Percentiles rank a stretch among this genome's conserved stretches.
Conservation (phyloP, 2,888 invertebrate species). For the Molorchus minor region DNA sequence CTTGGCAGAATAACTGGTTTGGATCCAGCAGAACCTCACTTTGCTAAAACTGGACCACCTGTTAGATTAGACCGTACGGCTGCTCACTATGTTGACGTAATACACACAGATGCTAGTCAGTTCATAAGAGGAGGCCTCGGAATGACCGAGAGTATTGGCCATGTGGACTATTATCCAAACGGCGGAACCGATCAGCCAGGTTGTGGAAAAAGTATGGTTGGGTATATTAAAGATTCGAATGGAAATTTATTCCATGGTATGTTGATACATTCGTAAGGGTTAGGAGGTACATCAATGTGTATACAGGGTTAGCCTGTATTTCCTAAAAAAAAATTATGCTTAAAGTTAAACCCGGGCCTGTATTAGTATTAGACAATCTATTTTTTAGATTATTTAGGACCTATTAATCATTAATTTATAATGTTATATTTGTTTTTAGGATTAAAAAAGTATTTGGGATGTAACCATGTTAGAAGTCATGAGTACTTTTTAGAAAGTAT, state of each 20-base stretch:
- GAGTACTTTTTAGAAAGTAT: conserved; percentile 87
- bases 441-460: conserved; percentile 77
- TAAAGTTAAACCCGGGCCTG: too few relatives aligned
- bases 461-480: conserved; percentile 88
- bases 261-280: too few relatives aligned
- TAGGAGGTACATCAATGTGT: too few relatives aligned
- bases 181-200: conserved; percentile 86
- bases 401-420: too few relatives aligned
- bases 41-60: conserved; percentile 79
- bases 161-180: conserved; percentile 93
- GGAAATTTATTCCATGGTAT: conserved; percentile 71
- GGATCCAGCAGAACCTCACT: conserved; percentile 94
- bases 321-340: too few relatives aligned
- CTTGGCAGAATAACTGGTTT: conserved; percentile 85
- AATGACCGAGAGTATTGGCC: conserved; percentile 82
- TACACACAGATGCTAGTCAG: conserved; percentile 87
- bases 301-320: too few relatives aligned
- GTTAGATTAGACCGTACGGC: conserved; percentile 88
- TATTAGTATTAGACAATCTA: too few relatives aligned
- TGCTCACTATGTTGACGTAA: conserved; percentile 88
- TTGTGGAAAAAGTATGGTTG: conserved; percentile 68
- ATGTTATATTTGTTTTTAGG: too few relatives aligned
- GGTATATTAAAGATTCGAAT: conserved; percentile 71
- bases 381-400: too few relatives aligned
- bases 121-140: conserved; percentile 82